Evolutionary conservation across 1,140 invertebrate species (phyloP), one percentile per base, ranked within the genome.

Genomic region (Planococcus citri): DNA sequence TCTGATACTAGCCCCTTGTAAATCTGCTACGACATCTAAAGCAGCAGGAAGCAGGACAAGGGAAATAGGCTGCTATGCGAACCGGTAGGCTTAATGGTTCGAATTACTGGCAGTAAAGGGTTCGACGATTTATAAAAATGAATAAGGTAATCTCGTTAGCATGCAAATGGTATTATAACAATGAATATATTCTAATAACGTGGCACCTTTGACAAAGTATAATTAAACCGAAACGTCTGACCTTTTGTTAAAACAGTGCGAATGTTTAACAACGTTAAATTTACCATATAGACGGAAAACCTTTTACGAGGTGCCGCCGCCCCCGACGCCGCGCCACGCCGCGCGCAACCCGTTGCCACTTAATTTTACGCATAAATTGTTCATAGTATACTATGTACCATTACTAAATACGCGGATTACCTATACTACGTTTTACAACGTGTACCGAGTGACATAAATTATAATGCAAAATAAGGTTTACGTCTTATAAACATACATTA

Each of bases 211-310:
- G 41, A 51, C 41, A 51, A 51, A 51, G n/a, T 51, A 20, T 51
- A 51, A 51, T 51, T 51, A 51, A 51, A 51, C 41, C 41, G 10
- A 51, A 51, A 9, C 41, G 41, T 51, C 41, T 51, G 41, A 51
- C 41, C 41, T 51, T 51, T 51, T 51, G 41, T 51, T 20, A 12
- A 12, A 6, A 12, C 29, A 33, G 29, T 33, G 41, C 41, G 41
- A 51, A 51, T 51, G 41, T 51, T 51, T 51, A 33, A 51, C 41
- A 51, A 51, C 41, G 41, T 51, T 51, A 51, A 51, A 51, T 51
- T 51, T 51, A 51, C 41, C 41, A 3, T 51, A 51, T 20, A 51
- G n/a, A 20, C 41, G 3, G 41, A 51, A 51, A 51, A 3, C 41
- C 17, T 51, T 51, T 51, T 51, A n/a, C n/a, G n/a, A n/a, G n/a